Conservation (phyloP, 1,140 invertebrate genomes). For the Pristionchus pacificus region DNA sequence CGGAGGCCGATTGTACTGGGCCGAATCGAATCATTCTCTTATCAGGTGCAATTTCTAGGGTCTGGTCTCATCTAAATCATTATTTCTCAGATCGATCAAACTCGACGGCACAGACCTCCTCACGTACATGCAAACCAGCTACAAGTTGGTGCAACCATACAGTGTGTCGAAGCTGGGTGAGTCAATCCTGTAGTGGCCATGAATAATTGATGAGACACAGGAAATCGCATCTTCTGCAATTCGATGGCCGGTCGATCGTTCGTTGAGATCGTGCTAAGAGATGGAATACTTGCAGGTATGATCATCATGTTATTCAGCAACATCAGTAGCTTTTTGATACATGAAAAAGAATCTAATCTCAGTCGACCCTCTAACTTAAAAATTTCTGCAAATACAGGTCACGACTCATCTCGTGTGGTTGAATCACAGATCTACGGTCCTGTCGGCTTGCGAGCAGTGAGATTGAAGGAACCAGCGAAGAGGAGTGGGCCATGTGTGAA, state of each 20-base stretch:
- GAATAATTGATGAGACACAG: too few relatives aligned
- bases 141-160: background rate
- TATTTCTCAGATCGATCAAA: background rate
- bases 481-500: background rate
- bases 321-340: too few relatives aligned
- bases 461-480: background rate
- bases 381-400: too few relatives aligned
- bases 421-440: background rate
- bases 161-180: background rate
- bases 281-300: background rate
- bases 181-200: too few relatives aligned
- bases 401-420: background rate
- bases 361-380: too few relatives aligned
- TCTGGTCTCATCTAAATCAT: background rate
- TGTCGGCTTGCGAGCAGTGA: background rate
- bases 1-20: background rate
- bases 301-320: too few relatives aligned
- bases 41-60: background rate
- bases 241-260: background rate
- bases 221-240: background rate
- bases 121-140: background rate
- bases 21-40: background rate
- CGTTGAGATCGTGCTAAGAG: background rate
- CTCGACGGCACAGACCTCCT: background rate
- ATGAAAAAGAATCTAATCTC: background rate